Evolutionary conservation across 2,888 invertebrate genomes (phyloP).

Genomic region (Rhimphoctona megacephalus): DNA sequence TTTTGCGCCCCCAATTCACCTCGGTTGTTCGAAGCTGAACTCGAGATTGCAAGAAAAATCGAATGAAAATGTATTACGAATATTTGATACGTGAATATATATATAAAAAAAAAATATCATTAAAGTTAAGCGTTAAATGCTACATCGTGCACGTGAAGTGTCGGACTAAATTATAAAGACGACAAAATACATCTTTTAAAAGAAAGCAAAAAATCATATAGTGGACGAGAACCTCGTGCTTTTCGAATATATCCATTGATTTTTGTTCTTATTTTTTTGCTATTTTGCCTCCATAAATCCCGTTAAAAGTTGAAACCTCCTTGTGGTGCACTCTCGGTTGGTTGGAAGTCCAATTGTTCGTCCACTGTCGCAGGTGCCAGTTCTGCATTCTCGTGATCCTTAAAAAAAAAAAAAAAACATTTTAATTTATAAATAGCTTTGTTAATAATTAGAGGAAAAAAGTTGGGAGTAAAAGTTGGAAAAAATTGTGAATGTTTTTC

Average conservation of each 20-base stretch:
- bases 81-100: slow-evolving; percentile 20
- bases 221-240: background rate
- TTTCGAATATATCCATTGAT: background rate
- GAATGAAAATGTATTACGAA: slow-evolving; percentile 27
- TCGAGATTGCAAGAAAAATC: slow-evolving; percentile 6
- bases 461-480: too few species aligned
- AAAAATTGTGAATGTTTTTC: background rate
- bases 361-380: slow-evolving; percentile 73
- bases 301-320: slow-evolving; percentile 78
- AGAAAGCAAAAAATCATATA: slow-evolving; percentile 37
- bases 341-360: slow-evolving; percentile 78
- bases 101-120: slow-evolving; percentile 15
- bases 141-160: background rate
- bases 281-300: background rate
- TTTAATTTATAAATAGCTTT: too few species aligned
- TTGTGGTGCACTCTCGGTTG: slow-evolving; percentile 72
- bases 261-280: background rate
- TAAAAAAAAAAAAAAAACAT: slow-evolving; percentile 40
- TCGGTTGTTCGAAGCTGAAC: background rate
- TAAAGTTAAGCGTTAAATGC: slow-evolving; percentile 49
- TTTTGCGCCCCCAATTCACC: background rate
- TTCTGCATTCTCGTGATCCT: slow-evolving; percentile 75
- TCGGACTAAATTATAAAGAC: background rate
- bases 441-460: too few species aligned
- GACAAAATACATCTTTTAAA: background rate